Base-by-base conservation (phyloP, 2,113 vertebrate species). In the Lota lota region DNA sequence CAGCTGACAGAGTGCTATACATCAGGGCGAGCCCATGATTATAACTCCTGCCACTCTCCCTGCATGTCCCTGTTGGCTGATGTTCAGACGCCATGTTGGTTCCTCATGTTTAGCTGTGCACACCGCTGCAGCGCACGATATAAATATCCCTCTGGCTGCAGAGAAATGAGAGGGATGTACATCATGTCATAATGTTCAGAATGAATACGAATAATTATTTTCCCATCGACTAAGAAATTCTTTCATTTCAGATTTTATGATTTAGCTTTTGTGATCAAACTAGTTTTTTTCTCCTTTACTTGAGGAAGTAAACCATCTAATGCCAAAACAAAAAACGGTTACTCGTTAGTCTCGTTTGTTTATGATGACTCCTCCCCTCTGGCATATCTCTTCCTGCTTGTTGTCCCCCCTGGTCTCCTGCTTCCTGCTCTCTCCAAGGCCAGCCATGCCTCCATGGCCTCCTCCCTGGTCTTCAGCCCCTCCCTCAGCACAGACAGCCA, bases 401-500 rank as follows among this genome's bases (percentile, higher is more conserved):
- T 47, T 1, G 40, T 12, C 10, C 47, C 5, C 10, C 21, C 51
- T 10, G 63, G 1, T 51, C 66, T 33, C 20, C 36, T 63, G 18
- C 40, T 1, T 51, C 72, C 22, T 21, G 22, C 14, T 75, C 69
- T 68, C 47, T 17, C 21, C 7, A 88, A 97, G 95, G 88, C 88
- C 40, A 91, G 92, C 85, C 95, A 96, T 75, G 92, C 92, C 0
- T 91, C 89, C 11, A 92, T 89, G 0, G 92, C 94, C 0, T 95
- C 95, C 3, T 93, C 93, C 58, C 94, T 94, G 62, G 89, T 91
- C 58, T 98, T 94, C 77, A 92, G 94, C 36, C 92, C 93, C 0
- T 89, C 92, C 0, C 92, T 93, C 0, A 91, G 84, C 14, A 89
- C 92, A 69, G 95, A 98, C 57, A 93, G 88, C 84, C 94, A 94